Evolutionary conservation across 2,113 vertebrate genomes (phyloP).

Genomic region (Polypterus senegalus): DNA sequence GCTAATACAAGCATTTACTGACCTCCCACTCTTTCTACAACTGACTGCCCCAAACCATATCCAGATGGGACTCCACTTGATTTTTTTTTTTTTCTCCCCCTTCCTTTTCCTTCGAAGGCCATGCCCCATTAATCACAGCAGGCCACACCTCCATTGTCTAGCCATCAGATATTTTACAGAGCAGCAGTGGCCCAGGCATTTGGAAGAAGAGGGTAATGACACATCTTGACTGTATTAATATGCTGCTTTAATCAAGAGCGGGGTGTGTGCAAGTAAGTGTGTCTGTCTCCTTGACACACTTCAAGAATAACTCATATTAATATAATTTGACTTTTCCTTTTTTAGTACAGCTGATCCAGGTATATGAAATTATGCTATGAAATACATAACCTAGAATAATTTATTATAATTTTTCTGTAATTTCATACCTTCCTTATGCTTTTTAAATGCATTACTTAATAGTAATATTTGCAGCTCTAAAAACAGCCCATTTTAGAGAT

Average conservation of each 20-base stretch:
- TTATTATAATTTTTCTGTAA: too few species aligned
- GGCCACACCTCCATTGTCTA: conserved; percentile 46
- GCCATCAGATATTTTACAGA: conserved; percentile 24
- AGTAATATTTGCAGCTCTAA: too few species aligned
- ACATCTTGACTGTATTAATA: conserved; percentile 36
- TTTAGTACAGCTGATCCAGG: too few species aligned
- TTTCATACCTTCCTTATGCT: too few species aligned
- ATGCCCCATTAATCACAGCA: conserved; percentile 48
- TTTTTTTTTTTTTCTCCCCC: neutral
- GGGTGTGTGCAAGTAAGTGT: neutral
- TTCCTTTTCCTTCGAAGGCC: conserved; percentile 14
- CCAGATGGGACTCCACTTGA: conserved; percentile 41
- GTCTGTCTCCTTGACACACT: neutral
- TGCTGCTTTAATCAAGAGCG: conserved; percentile 37
- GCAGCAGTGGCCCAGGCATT: conserved; percentile 37
- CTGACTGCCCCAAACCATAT: conserved; percentile 45
- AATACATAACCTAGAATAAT: too few species aligned
- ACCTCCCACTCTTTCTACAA: conserved; percentile 50
- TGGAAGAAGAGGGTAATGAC: conserved; percentile 21
- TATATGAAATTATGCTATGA: too few species aligned
- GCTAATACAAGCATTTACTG: conserved; percentile 44
- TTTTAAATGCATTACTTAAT: too few species aligned
- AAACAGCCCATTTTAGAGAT: too few species aligned
- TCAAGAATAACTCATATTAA: too few species aligned
- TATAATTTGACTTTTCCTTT: too few species aligned